Conservation (phyloP, 2,113 vertebrate species). For the Eclectus roratus region DNA sequence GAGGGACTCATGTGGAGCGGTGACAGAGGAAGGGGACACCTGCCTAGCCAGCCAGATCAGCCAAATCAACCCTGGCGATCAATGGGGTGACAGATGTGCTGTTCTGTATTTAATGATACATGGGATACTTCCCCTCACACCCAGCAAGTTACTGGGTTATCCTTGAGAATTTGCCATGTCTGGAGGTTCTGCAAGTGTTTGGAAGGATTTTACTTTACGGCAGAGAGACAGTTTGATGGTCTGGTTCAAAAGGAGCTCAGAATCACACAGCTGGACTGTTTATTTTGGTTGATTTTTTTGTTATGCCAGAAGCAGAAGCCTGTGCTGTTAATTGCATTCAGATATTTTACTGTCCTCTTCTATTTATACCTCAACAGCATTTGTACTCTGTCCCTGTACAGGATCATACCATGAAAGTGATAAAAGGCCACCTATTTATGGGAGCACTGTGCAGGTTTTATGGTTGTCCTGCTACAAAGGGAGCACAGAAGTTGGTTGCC, state of each 20-base stretch:
- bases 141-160: slow-evolving; percentile 52
- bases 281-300: slow-evolving; percentile 57
- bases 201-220: slow-evolving; percentile 46
- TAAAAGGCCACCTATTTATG: not conserved
- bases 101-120: slow-evolving; percentile 27
- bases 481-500: not conserved
- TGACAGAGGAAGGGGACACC: slow-evolving; percentile 99
- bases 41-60: slow-evolving; percentile 99
- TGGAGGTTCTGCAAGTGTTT: slow-evolving; percentile 40
- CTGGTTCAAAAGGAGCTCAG: slow-evolving; percentile 60
- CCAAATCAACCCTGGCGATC: slow-evolving; percentile 99
- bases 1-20: slow-evolving; percentile 95
- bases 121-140: not conserved
- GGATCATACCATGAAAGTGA: not conserved
- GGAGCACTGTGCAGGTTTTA: not conserved
- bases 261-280: slow-evolving; percentile 63
- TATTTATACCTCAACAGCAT: not conserved
- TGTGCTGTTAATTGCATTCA: not conserved
- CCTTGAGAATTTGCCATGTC: slow-evolving; percentile 61
- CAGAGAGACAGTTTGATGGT: slow-evolving; percentile 59
- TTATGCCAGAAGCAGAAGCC: not conserved
- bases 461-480: fast-evolving
- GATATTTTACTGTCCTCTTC: not conserved
- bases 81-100: slow-evolving; percentile 82
- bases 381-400: not conserved